Percentiles rank a stretch among this genome's conserved stretches.
phyloP scores from a whole-genome alignment of 2,113 vertebrate genomes.

The Ageneiosus marmoratus region DNA sequence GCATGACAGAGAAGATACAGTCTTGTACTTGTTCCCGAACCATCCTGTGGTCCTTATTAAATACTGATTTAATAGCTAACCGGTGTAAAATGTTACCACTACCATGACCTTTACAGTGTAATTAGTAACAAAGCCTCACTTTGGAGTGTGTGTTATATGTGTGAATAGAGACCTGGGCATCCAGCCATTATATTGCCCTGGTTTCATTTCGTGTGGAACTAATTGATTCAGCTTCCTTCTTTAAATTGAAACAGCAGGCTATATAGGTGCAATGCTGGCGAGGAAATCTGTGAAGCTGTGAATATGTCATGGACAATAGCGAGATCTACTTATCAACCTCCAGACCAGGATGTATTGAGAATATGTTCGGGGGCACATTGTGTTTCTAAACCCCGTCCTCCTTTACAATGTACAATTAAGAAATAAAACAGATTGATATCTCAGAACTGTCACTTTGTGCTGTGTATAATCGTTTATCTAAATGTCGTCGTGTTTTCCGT shows the following conservation, averaged over 20 bases:
- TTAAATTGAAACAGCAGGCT: slow-evolving; percentile 41
- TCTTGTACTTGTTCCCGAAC: too few relatives aligned
- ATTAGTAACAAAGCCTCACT: slow-evolving; percentile 23
- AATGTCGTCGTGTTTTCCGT: not conserved
- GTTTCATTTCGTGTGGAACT: slow-evolving; percentile 32
- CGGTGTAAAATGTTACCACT: slow-evolving; percentile 9
- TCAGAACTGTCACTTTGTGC: too few relatives aligned
- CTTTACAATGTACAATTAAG: not conserved
- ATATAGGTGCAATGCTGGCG: slow-evolving; percentile 36
- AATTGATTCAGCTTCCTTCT: slow-evolving; percentile 53
- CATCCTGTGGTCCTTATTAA: not conserved
- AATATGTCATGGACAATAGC: slow-evolving; percentile 32
- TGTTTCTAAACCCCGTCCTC: not conserved
- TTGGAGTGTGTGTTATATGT: slow-evolving; percentile 27
- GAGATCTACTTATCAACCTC: slow-evolving; percentile 8
- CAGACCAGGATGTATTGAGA: slow-evolving; percentile 24
- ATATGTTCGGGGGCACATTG: not conserved
- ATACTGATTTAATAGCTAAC: slow-evolving; percentile 14
- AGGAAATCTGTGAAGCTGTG: slow-evolving; percentile 46
- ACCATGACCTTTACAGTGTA: slow-evolving; percentile 16
- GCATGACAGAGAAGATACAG: not conserved
- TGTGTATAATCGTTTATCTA: not conserved
- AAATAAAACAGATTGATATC: not conserved
- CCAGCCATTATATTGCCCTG: slow-evolving; percentile 37
- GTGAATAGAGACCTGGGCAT: slow-evolving; percentile 36